These are phyloP conservation scores for Caradrina clavipalpis DNA, from an alignment of 2,888 invertebrate genomes.

Conservation along the genomic window DNA sequence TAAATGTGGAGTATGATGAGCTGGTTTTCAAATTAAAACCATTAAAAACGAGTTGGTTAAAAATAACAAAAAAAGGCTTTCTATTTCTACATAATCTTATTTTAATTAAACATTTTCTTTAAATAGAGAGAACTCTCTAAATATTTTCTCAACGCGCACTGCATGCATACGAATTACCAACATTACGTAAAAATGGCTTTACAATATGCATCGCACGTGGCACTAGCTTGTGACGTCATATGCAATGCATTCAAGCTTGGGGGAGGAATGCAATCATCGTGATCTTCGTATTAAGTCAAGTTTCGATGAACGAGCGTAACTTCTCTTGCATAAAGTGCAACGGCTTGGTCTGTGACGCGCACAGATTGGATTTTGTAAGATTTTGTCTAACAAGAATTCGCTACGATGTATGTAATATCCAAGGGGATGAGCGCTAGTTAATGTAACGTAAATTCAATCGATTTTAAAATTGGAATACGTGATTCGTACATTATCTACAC, in stretches of 20 bases:
- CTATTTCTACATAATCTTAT: conserved; percentile 17
- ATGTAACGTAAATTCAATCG: too few relatives aligned
- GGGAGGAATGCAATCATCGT: conserved; percentile 55
- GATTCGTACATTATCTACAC: too few relatives aligned
- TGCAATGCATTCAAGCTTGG: conserved; percentile 46
- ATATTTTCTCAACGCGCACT: conserved; percentile 23
- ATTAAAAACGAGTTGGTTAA: conserved; percentile 22
- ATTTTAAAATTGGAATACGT: too few relatives aligned
- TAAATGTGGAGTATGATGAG: conserved; percentile 17
- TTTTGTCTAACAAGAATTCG: conserved; percentile 19
- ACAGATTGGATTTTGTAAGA: conserved; percentile 33
- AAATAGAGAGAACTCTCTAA: conserved; percentile 7
- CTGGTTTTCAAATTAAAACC: conserved; percentile 30
- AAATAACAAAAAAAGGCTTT: conserved; percentile 31
- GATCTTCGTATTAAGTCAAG: conserved; percentile 55
- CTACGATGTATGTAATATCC: neutral
- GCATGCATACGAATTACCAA: conserved; percentile 23
- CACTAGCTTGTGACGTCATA: conserved; percentile 43
- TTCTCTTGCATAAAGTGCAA: conserved; percentile 28
- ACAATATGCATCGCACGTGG: conserved; percentile 57
- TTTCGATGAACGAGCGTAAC: conserved; percentile 39
- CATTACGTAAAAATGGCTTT: conserved; percentile 51
- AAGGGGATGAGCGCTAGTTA: too few relatives aligned
- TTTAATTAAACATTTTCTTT: conserved; percentile 42
- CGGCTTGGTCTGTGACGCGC: conserved; percentile 19